Evolutionary conservation across 2,888 invertebrate genomes (phyloP).

Genomic region (Drosophila cracens): DNA sequence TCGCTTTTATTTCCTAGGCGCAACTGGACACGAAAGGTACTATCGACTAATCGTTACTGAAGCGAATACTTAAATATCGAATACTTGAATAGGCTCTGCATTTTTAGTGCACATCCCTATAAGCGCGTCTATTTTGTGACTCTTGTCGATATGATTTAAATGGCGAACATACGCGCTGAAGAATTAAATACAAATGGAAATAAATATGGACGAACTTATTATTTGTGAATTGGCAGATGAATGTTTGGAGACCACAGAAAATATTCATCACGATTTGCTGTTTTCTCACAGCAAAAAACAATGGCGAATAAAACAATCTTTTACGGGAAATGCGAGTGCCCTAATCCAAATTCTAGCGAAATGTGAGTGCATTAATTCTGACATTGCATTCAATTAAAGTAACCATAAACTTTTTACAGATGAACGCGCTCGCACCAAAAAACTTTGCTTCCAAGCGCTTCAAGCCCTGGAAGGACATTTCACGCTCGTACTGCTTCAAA

Average conservation of each 20-base stretch:
- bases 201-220: constrained; percentile 30
- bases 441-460: constrained; percentile 37
- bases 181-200: background rate
- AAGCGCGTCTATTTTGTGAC: background rate
- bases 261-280: background rate
- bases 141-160: background rate
- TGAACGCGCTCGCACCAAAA: constrained; percentile 33
- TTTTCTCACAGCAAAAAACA: constrained; percentile 26
- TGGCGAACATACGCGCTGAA: background rate
- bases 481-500: constrained; percentile 23
- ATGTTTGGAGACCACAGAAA: background rate
- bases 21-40: constrained; percentile 1
- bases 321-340: constrained; percentile 10
- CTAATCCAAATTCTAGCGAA: constrained; percentile 19
- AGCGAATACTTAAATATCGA: constrained; percentile 13
- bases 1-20: background rate
- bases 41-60: constrained; percentile 20
- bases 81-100: background rate
- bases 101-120: constrained; percentile 34
- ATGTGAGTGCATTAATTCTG: constrained; percentile 22
- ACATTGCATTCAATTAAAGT: background rate
- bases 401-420: constrained; percentile 34
- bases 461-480: constrained; percentile 1
- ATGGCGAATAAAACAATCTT: constrained; percentile 30
- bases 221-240: constrained; percentile 44